Percentiles rank a stretch among this genome's conserved stretches.
phyloP scores from a whole-genome alignment of 2,113 vertebrate species.

The Dasypus novemcinctus region DNA sequence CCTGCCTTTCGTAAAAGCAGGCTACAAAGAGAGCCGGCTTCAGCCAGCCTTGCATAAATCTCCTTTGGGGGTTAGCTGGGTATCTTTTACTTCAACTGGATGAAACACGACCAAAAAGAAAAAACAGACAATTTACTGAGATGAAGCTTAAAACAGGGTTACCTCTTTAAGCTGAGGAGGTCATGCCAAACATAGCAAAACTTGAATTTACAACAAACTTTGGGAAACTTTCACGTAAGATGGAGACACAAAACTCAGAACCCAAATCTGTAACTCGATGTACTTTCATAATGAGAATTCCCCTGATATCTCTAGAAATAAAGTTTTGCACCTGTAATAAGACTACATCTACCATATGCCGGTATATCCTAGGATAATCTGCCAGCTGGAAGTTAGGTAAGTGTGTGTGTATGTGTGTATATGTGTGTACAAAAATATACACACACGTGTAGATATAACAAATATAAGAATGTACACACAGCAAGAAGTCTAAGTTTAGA shows the following conservation, averaged over 20 bases:
- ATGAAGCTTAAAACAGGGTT: slow-evolving; percentile 69
- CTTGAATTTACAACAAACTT: slow-evolving; percentile 67
- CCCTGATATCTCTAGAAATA: slow-evolving; percentile 71
- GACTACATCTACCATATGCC: slow-evolving; percentile 53
- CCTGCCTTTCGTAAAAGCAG: slow-evolving; percentile 62
- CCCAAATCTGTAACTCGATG: slow-evolving; percentile 63
- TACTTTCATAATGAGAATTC: slow-evolving; percentile 74
- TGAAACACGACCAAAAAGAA: slow-evolving; percentile 48
- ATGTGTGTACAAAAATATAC: neutral
- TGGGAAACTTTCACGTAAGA: slow-evolving; percentile 67
- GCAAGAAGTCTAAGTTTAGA: slow-evolving; percentile 27
- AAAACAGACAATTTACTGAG: slow-evolving; percentile 62
- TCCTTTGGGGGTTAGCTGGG: slow-evolving; percentile 67
- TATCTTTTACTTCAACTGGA: slow-evolving; percentile 76
- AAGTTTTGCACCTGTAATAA: slow-evolving; percentile 67
- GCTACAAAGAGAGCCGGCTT: slow-evolving; percentile 74
- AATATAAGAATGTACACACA: neutral
- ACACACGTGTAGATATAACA: too few species aligned
- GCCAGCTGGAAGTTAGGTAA: neutral
- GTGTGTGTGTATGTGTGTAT: neutral
- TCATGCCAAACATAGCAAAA: slow-evolving; percentile 63
- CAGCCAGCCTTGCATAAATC: slow-evolving; percentile 74
- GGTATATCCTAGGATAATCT: slow-evolving; percentile 36
- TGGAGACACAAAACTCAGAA: slow-evolving; percentile 49
- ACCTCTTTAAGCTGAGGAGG: neutral